phyloP scores from a whole-genome alignment of 2,888 invertebrate genomes.

The Diaprepes abbreviatus region DNA sequence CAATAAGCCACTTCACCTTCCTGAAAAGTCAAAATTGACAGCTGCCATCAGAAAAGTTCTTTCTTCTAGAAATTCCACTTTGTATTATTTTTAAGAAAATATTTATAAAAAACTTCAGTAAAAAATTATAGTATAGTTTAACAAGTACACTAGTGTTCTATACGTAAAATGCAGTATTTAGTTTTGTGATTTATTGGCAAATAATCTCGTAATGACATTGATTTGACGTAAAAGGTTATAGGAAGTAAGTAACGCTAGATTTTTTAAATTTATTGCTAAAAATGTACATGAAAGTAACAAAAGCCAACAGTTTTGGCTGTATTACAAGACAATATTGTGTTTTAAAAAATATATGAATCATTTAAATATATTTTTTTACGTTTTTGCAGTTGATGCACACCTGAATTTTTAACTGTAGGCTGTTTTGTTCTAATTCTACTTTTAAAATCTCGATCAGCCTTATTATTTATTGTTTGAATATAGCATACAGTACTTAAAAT shows the following conservation, averaged over 20 bases:
- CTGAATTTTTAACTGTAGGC: conserved; percentile 11
- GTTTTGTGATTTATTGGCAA: neutral
- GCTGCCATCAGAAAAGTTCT: neutral
- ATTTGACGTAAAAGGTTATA: conserved; percentile 45
- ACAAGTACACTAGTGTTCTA: neutral
- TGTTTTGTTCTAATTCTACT: neutral
- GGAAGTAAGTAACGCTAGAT: conserved; percentile 29
- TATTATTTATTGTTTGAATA: too few relatives aligned
- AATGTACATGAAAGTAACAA: conserved; percentile 4
- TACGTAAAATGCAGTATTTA: neutral
- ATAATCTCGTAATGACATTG: conserved; percentile 33
- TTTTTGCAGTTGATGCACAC: conserved; percentile 13
- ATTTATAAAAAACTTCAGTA: neutral
- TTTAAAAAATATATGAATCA: conserved; percentile 2
- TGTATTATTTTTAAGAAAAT: conserved; percentile 1
- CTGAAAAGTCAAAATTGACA: conserved; percentile 13
- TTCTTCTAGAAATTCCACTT: neutral
- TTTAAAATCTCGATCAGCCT: too few relatives aligned
- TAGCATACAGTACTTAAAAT: too few relatives aligned
- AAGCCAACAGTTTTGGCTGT: conserved; percentile 20
- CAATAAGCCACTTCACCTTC: neutral
- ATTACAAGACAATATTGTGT: neutral
- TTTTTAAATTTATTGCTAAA: conserved; percentile 34
- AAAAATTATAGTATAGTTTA: neutral
- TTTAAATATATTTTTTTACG: neutral